Evolutionary conservation across 35 echinoderm and acorn worm genomes (phyloP), one percentile per base, ranked within the genome.

Genomic region (Heliocidaris tuberculata): DNA sequence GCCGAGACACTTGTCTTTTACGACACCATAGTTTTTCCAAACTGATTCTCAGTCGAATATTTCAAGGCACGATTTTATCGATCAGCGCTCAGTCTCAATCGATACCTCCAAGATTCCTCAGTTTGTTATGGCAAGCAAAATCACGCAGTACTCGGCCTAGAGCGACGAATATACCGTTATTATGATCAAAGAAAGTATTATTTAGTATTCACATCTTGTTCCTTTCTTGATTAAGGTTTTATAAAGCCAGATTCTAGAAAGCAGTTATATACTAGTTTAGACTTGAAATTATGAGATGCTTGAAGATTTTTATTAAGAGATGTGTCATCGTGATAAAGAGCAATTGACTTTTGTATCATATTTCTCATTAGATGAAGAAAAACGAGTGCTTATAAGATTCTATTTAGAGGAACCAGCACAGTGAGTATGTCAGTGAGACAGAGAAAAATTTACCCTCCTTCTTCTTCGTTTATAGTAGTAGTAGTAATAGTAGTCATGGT

Each of bases 21-120:
- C 31, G 47, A 88, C 86, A 32, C 86, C 31, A 88, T 48, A 88
- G 47, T 88, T 42, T 88, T 31, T 48, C 60, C 60, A 32, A 88
- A 88, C 86, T 32, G 86, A 88, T 88, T 88, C 47, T 48, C 31
- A 48, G 31, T 48, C 31, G 86, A 48, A 88, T 88, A 88, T 88
- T 88, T 88, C 86, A 88, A 32, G 86, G 86, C 86, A 88, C 86
- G 86, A 88, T 88, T 88, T 88, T 31, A 88, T 88, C 86, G 86
- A 88, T 88, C 27, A 2, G 21, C 13, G 86, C 47, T 27, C 21
- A 13, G 86, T 88, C 86, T 35, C 86, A 35, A 88, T 88, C 86
- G 30, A 88, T 88, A 42, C 30, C 47, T 88, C 31, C 86, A 48
- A 88, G 86, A 88, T 42, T 88, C 30, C 86, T 88, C 86, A 48